Evolutionary conservation across 2,797 vertebrate species (phyloP), one percentile per base, ranked within the genome.

Genomic region (Percopsis omiscomaycus): DNA sequence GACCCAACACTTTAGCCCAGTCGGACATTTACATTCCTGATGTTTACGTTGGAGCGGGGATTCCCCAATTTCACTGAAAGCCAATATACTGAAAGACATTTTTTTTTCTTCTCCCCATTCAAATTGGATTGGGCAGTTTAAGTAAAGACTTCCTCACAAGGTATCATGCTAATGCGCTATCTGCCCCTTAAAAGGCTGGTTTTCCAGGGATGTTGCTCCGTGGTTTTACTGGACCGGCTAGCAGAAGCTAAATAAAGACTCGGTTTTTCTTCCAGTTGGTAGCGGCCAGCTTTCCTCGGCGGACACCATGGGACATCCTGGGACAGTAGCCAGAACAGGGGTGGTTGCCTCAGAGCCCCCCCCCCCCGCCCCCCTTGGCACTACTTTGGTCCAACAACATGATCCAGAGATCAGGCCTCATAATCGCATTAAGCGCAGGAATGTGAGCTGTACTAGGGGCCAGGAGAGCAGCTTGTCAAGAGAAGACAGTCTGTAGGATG

Each of bases 351-450:
- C 60, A 37, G 64, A 47, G 64, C 30, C 49, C 67, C 22, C 30
- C 30, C 64, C 16, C 32, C 48, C 6, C 37, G 59, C 66, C 44
- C 49, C 30, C 62, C 71, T 63, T 81, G 74, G 69, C 67, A 77
- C 68, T 77, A 74, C 71, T 75, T 73, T n/a, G 9, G 54, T 67
- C 71, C 30, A 64, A 80, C 75, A 73, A 69, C 79, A 78, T 86
- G 37, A 9, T 27, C 79, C 79, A 79, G 65, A 83, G 79, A 82
- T 82, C 81, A 68, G 64, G 68, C 42, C 61, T 82, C 71, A 61
- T 90, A 88, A 89, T 89, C 82, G 44, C 74, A 83, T 88, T 89
- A 89, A 75, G 64, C 67, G 29, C 51, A 84, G 77, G 85, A 88
- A 89, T 84, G 86, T 84, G 73, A 62, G 28, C 58, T 61, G 53